phyloP scores from a whole-genome alignment of 2,888 invertebrate genomes.

The Plemyria rubiginata region DNA sequence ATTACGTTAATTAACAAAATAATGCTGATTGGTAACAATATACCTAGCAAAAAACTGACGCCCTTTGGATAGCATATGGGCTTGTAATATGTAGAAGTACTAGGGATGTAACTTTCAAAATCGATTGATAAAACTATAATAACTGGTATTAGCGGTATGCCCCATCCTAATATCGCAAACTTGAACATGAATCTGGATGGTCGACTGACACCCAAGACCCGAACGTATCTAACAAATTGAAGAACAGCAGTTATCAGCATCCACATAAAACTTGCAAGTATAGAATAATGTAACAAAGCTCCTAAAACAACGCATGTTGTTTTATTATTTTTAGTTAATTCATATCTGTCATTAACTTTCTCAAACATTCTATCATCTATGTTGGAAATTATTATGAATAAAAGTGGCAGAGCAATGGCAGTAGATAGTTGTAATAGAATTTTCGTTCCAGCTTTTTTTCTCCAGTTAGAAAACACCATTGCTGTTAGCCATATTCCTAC shows the following conservation, averaged over 20 bases:
- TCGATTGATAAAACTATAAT: conserved; percentile 72
- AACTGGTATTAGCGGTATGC: conserved; percentile 84
- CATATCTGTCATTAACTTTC: conserved; percentile 49
- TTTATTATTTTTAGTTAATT: conserved; percentile 54
- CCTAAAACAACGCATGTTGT: conserved; percentile 85
- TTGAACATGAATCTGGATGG: conserved; percentile 87
- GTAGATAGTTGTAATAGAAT: conserved; percentile 87
- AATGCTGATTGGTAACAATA: conserved; percentile 81
- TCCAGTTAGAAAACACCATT: conserved; percentile 84
- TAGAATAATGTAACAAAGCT: conserved; percentile 87
- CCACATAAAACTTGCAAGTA: conserved; percentile 89
- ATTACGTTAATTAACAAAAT: conserved; percentile 81
- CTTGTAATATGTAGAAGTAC: conserved; percentile 44
- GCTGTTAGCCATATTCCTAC: conserved; percentile 85
- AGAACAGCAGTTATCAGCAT: conserved; percentile 89
- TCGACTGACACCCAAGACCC: conserved; percentile 85
- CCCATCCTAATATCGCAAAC: conserved; percentile 87
- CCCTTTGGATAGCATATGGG: conserved; percentile 84
- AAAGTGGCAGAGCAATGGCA: conserved; percentile 85
- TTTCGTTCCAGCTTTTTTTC: conserved; percentile 87
- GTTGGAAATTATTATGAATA: conserved; percentile 72
- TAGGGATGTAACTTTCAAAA: conserved; percentile 75
- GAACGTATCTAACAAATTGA: conserved; percentile 88
- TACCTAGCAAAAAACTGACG: conserved; percentile 72
- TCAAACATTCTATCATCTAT: conserved; percentile 61